Evolutionary conservation across 2,113 vertebrate genomes (phyloP), one percentile per base, ranked within the genome.

Genomic region (Lontra canadensis): DNA sequence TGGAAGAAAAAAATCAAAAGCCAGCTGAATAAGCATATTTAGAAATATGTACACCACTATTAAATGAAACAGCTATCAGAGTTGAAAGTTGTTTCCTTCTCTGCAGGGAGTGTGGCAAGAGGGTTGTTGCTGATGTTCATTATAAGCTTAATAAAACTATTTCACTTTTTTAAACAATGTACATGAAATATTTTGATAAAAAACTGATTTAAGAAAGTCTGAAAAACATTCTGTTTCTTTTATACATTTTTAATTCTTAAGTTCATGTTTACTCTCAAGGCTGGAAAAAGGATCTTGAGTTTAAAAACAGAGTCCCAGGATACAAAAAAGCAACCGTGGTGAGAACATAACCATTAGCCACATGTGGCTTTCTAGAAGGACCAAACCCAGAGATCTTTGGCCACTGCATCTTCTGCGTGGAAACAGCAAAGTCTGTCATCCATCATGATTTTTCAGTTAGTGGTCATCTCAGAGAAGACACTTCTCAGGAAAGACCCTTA

Each of bases 141-240:
- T 89, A 61, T 14, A 90, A 83, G 59, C 23, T 47, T 78, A 63
- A 61, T 55, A 73, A 69, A 87, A 47, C 25, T 11, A 67, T 76
- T 82, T 82, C 57, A 88, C 10, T 21, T 94, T 92, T 39, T 82
- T 52, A 47, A 80, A 81, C 20, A 90, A 83, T 47, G 42, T 25
- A 13, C 13, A 5, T 26, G 73, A 88, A 87, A 78, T 63, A 79
- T 36, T 83, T 79, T n/a, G 10, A 63, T 78, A 67, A 71, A 59
- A 91, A 93, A 52, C 10, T 74, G 47, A 88, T 52, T 80, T 92
- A 81, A 73, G 29, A 88, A 96, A 90, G n/a, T 44, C 57, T 21
- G 20, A 79, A 93, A 90, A 14, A 34, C 82, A 67, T 34, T 94
- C 81, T 26, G 7, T 11, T 69, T 39, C 36, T 79, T 67, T 67